Conservation (phyloP, 2,113 vertebrate genomes). For the Pantherophis guttatus region DNA sequence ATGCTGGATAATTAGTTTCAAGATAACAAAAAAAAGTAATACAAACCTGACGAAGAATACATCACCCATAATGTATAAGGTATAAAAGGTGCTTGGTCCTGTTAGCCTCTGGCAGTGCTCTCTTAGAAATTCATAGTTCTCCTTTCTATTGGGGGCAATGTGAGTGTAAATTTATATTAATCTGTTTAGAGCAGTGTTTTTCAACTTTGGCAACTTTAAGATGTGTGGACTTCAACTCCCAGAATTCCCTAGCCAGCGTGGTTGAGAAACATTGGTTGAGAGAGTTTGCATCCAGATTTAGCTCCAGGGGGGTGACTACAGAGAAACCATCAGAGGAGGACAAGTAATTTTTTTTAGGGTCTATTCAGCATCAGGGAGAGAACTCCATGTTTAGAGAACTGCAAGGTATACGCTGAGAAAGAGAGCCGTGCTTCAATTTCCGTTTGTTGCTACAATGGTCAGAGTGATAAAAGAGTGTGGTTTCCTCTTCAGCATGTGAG, state of each 20-base stretch:
- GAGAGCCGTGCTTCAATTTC: conserved; percentile 9
- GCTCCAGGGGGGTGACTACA: not conserved
- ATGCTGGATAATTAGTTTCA: not conserved
- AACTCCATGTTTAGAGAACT: not conserved
- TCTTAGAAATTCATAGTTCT: not conserved
- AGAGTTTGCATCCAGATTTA: not conserved
- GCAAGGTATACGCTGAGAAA: accelerated
- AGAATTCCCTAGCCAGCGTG: not conserved
- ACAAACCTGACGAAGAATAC: not conserved
- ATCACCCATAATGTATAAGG: not conserved
- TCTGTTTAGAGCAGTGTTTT: not conserved
- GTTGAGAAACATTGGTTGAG: not conserved
- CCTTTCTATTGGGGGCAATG: not conserved
- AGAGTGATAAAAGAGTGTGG: conserved; percentile 53
- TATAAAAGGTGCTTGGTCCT: not conserved
- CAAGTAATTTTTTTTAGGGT: not conserved
- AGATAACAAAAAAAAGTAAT: not conserved
- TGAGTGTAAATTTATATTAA: not conserved
- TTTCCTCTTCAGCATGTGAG: conserved; percentile 62
- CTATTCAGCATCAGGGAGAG: not conserved
- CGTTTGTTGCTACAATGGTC: conserved; percentile 38
- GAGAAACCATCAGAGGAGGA: not conserved
- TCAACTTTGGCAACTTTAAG: not conserved
- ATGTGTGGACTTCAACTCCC: not conserved
- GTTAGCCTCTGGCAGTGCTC: not conserved